A percentile compares a stretch with the other conserved stretches of the same genome.
Conservation (phyloP, 2,113 vertebrate genomes). For the Hippoglossus stenolepis region DNA sequence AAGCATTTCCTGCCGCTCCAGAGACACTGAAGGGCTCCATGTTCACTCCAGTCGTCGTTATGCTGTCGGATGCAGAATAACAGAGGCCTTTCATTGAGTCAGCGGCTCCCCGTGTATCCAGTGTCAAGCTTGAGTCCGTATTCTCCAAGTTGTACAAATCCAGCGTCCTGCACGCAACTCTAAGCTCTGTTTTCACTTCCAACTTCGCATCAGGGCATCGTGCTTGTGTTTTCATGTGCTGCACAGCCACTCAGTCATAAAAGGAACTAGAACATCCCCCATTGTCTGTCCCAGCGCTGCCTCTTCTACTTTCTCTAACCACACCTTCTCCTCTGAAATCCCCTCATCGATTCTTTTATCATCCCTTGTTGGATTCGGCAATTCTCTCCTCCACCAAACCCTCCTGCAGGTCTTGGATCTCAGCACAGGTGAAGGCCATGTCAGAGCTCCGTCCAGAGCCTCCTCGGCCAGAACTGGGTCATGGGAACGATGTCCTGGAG, state of each 20-base stretch:
- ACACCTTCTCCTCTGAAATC: slow-evolving; percentile 78
- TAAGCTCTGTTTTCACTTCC: slow-evolving; percentile 46
- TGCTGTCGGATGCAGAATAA: not conserved
- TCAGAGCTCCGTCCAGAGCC: slow-evolving; percentile 74
- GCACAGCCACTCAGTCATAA: not conserved
- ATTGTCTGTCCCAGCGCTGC: slow-evolving; percentile 66
- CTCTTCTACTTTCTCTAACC: slow-evolving; percentile 69
- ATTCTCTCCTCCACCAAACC: slow-evolving; percentile 56
- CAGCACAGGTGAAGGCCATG: not conserved
- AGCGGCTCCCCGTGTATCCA: not conserved
- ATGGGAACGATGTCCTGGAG: slow-evolving; percentile 1
- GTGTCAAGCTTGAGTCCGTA: not conserved
- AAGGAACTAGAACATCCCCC: slow-evolving; percentile 14
- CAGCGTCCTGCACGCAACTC: not conserved
- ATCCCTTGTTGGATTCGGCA: not conserved
- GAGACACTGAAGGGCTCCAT: fast-evolving
- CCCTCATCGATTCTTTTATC: slow-evolving; percentile 14
- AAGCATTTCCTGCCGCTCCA: not conserved
- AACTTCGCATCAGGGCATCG: not conserved
- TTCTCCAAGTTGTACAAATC: not conserved
- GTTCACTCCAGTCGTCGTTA: not conserved
- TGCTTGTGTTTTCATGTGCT: too few relatives aligned
- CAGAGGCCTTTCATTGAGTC: not conserved
- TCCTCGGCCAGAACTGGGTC: slow-evolving; percentile 78
- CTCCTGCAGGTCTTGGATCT: slow-evolving; percentile 57